Conservation (phyloP, 2,113 vertebrate genomes). For the Hipposideros armiger region DNA sequence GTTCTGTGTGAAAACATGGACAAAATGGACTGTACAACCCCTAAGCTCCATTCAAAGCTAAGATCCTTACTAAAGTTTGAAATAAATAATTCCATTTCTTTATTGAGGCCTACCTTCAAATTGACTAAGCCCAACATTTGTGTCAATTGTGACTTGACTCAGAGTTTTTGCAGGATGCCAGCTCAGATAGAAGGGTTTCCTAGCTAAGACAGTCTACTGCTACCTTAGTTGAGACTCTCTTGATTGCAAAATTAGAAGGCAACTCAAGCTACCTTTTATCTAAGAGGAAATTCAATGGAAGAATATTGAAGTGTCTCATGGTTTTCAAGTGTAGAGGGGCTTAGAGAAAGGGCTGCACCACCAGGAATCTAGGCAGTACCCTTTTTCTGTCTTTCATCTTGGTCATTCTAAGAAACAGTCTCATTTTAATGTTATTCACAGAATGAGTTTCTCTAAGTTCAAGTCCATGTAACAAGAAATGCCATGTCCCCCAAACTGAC, state of each 20-base stretch:
- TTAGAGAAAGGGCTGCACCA: background rate
- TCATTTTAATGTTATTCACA: constrained; percentile 38
- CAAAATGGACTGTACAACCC: background rate
- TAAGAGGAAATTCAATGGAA: background rate
- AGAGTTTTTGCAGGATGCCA: background rate
- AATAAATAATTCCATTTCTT: background rate
- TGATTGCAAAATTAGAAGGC: background rate
- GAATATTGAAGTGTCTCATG: background rate
- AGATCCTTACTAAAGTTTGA: background rate
- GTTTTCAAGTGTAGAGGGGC: background rate
- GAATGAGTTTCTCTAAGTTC: background rate
- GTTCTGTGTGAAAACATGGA: background rate
- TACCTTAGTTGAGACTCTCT: background rate
- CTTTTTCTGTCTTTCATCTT: background rate
- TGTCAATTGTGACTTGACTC: background rate
- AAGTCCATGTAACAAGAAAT: background rate
- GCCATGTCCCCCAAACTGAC: background rate
- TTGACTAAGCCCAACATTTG: background rate
- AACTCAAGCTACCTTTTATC: background rate
- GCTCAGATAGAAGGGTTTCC: background rate
- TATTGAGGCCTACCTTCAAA: background rate
- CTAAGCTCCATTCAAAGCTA: constrained; percentile 19
- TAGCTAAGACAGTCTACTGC: background rate
- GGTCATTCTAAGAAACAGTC: background rate
- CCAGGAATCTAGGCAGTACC: background rate